Conservation (phyloP, 2,888 invertebrate species). For the Eupelmus urozonus region DNA sequence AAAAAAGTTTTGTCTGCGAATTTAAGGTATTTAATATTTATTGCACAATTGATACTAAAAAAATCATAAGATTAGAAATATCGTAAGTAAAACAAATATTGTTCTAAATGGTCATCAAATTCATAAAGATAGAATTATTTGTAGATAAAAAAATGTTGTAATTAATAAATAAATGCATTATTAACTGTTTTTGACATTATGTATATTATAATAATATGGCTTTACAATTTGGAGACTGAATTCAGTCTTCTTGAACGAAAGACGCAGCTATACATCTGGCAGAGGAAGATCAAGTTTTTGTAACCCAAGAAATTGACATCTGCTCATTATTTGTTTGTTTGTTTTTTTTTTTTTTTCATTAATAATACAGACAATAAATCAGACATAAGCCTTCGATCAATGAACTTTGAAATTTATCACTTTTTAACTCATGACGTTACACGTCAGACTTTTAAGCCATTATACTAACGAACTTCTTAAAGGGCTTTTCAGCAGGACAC, state of each 20-base stretch:
- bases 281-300: conserved; percentile 39
- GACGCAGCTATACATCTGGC: conserved; percentile 24
- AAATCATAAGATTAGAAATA: not conserved
- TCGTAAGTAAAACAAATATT: conserved; percentile 1
- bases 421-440: conserved; percentile 35
- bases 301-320: conserved; percentile 36
- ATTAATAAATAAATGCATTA: conserved; percentile 28
- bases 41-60: too few relatives aligned
- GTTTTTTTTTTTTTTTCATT: conserved; percentile 21
- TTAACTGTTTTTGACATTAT: conserved; percentile 47
- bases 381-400: conserved; percentile 22
- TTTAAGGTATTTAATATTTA: too few relatives aligned
- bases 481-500: conserved; percentile 30
- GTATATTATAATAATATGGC: conserved; percentile 58
- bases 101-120: too few relatives aligned
- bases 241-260: conserved; percentile 45
- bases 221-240: conserved; percentile 58
- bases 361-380: conserved; percentile 31
- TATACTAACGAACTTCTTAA: conserved; percentile 24
- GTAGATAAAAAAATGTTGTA: conserved; percentile 3
- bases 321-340: too few relatives aligned
- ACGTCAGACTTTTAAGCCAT: conserved; percentile 35
- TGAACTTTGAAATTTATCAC: conserved; percentile 14
- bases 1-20: too few relatives aligned
- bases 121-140: too few relatives aligned